A percentile compares a stretch with the other conserved stretches of the same genome.
phyloP scores from a whole-genome alignment of 2,113 vertebrate species.

The Tilapia sparmanii region DNA sequence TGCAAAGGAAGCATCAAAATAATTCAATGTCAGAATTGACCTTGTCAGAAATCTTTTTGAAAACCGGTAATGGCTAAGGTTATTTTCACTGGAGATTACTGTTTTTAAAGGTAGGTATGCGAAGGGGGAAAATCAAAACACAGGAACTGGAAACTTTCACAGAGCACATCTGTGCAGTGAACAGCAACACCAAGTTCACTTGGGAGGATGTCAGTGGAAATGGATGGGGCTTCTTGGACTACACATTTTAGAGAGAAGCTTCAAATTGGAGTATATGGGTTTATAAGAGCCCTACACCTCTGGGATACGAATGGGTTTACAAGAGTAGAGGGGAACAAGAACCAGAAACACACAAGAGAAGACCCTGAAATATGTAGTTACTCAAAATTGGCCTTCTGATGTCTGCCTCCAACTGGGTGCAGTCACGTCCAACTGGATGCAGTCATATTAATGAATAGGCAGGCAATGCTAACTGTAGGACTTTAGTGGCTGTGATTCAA shows the following conservation, averaged over 20 bases:
- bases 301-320: background rate
- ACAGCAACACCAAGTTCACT: background rate
- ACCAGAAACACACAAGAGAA: background rate
- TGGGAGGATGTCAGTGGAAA: background rate
- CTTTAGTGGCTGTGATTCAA: too few species aligned
- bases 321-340: background rate
- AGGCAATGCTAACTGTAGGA: background rate
- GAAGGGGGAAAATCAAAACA: background rate
- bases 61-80: background rate
- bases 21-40: background rate
- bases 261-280: background rate
- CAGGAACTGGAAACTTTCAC: background rate
- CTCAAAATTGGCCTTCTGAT: background rate
- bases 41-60: background rate
- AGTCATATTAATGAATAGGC: background rate
- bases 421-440: background rate
- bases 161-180: background rate
- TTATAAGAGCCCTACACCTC: background rate
- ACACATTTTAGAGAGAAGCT: background rate
- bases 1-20: background rate
- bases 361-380: background rate
- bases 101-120: background rate
- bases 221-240: background rate
- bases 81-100: background rate
- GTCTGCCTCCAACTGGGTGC: background rate